Percentiles rank a stretch among this genome's conserved stretches.
phyloP scores from a whole-genome alignment of 2,888 invertebrate genomes.

The Peribatodes rhomboidaria region DNA sequence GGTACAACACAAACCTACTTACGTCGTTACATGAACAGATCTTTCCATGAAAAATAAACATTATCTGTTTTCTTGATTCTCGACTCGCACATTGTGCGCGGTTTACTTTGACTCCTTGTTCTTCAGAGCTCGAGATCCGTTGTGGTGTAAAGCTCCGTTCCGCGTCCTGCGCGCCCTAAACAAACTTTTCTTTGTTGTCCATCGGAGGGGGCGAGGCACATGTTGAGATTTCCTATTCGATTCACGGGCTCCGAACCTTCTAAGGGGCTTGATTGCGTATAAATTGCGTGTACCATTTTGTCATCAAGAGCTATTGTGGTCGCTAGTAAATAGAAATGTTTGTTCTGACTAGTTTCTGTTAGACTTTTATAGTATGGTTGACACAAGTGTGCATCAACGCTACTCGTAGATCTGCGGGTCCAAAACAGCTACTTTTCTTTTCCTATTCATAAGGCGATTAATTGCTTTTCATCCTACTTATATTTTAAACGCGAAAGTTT shows the following conservation, averaged over 20 bases:
- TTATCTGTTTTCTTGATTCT: neutral
- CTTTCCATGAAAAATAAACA: neutral
- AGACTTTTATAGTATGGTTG: too few relatives aligned
- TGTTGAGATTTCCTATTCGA: constrained; percentile 40
- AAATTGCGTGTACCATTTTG: constrained; percentile 11
- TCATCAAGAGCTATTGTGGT: constrained; percentile 19
- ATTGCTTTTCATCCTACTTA: too few relatives aligned
- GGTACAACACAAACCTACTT: too few relatives aligned
- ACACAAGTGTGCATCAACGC: too few relatives aligned
- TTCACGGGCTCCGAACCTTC: constrained; percentile 13
- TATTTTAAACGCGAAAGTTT: too few relatives aligned
- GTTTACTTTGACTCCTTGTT: constrained; percentile 35
- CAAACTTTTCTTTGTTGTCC: constrained; percentile 51
- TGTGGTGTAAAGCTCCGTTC: constrained; percentile 47
- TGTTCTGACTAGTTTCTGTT: too few relatives aligned
- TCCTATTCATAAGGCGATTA: too few relatives aligned
- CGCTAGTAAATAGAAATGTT: neutral
- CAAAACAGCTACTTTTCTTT: too few relatives aligned
- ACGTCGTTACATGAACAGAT: neutral
- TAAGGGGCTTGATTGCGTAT: constrained; percentile 29
- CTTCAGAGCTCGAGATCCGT: constrained; percentile 14
- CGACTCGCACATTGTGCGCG: neutral
- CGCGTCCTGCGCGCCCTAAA: constrained; percentile 58
- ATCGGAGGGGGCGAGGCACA: constrained; percentile 41
- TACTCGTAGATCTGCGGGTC: too few relatives aligned